Conservation (phyloP, 2,888 invertebrate species). For the Spodoptera picta region DNA sequence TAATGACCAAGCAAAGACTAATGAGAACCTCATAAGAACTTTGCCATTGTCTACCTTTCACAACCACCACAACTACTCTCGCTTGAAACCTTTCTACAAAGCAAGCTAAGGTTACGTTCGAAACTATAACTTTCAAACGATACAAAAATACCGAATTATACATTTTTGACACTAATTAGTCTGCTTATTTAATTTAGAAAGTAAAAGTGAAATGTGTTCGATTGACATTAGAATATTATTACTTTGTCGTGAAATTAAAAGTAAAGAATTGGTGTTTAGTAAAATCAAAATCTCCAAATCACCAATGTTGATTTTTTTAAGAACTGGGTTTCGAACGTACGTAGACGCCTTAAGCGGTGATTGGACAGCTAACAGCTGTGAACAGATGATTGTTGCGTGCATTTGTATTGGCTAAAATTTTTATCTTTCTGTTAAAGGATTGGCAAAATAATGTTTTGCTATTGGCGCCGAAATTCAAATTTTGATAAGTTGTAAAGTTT, state of each 20-base stretch:
- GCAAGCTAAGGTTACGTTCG: constrained; percentile 33
- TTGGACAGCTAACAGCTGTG: constrained; percentile 63
- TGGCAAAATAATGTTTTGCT: neutral
- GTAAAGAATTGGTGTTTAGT: too few relatives aligned
- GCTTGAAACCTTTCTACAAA: constrained; percentile 33
- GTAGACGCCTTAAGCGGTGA: constrained; percentile 25
- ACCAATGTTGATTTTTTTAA: neutral
- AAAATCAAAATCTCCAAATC: too few relatives aligned
- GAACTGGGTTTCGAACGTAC: constrained; percentile 45
- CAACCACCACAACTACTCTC: constrained; percentile 58
- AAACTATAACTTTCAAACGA: neutral
- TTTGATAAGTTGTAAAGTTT: constrained; percentile 1
- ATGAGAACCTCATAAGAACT: constrained; percentile 63
- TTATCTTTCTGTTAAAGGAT: constrained; percentile 10
- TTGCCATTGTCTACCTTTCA: constrained; percentile 72
- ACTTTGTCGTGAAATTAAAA: too few relatives aligned
- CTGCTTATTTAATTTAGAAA: too few relatives aligned
- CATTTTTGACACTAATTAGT: too few relatives aligned
- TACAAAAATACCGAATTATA: too few relatives aligned
- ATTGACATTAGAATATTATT: too few relatives aligned
- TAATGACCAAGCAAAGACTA: constrained; percentile 72
- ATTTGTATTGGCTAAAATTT: constrained; percentile 56
- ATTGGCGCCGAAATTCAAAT: constrained; percentile 49
- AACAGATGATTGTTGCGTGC: constrained; percentile 62
- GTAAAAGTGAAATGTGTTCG: too few relatives aligned